Evolutionary conservation across 2,888 invertebrate species (phyloP), one percentile per base, ranked within the genome.

Genomic region (Slavum lentiscoides): DNA sequence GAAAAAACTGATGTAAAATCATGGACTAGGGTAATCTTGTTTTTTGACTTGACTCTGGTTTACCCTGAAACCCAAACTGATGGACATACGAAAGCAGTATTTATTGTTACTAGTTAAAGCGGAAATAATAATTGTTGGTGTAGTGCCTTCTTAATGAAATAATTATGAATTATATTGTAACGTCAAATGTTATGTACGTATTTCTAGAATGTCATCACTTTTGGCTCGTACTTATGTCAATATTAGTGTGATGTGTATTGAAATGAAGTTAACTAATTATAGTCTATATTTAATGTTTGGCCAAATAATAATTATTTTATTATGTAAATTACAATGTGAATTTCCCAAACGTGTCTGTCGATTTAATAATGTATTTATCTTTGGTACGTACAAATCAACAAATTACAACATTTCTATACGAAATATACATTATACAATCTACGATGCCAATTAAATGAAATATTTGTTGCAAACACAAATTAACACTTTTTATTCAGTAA

Each of bases 391-490:
- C 39, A 75, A 75, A 39, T 67, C 58, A 23, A 67, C 39, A 75
- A 75, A 39, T 67, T 67, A 19, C 13, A 62, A n/a, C 9, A 74
- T 74, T 74, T 74, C 39, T 66, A 21, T 21, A n/a, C 7, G 6
- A 55, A 72, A 74, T 13, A 53, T 30, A 53, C 11, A 58, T 55
- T 39, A 58, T 66, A 39, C 21, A 66, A 58, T 55, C 55, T 66
- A 66, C 66, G 53, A 74, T 74, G 74, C 74, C 74, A 74, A 74
- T 66, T 55, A 74, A 74, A 66, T 43, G 3, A 58, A 43, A 75
- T 59, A 43, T 67, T 13, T 67, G 58, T 75, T 75, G 2, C 58
- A 67, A 67, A 43, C 23, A 66, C 58, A 59, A 67, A 30, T 59
- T 19, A 43, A 9, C 13, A 43, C 15, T 39, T 55, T 43, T 74